Conservation (phyloP, 2,113 vertebrate genomes). For the Xenopus tropicalis region UCB_Xtro_10.0 CM004449.2:55666501-55667000, state of each 20-base stretch:
- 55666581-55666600: constrained; percentile 1
- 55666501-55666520: constrained; percentile 7
- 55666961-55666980: no score
- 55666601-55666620: constrained; percentile 11
- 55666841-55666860: no score
- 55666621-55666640: constrained; percentile 17
- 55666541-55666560: neutral
- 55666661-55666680: neutral
- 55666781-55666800: neutral
- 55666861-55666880: no score
- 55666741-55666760: neutral
- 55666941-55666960: no score
- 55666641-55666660: neutral
- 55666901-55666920: no score
- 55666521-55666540: neutral
- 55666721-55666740: neutral
- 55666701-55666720: constrained; percentile 11
- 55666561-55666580: constrained; percentile 20
- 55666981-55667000: no score
- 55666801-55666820: neutral
- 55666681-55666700: neutral
- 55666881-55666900: no score
- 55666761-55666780: no score
- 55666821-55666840: neutral
- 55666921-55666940: no score